Conservation (phyloP, 2,797 vertebrate species). For the Poecilia gillii region DNA sequence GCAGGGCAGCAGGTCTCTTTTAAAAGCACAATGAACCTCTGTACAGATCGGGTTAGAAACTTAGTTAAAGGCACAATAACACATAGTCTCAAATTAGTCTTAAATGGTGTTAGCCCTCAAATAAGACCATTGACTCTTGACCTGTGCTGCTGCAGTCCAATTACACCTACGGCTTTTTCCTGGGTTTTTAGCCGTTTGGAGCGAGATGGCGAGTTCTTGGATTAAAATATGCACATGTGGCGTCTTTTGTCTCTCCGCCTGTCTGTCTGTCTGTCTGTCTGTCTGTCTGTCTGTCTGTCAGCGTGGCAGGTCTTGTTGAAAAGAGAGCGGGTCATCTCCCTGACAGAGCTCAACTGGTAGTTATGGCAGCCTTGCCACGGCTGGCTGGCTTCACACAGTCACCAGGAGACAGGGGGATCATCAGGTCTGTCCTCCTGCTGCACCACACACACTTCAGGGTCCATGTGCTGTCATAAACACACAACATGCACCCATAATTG, state of each 20-base stretch:
- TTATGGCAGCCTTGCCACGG: conserved; percentile 77
- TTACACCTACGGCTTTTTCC: conserved; percentile 68
- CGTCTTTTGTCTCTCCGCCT: conserved; percentile 59
- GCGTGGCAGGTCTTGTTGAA: conserved; percentile 72
- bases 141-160: conserved; percentile 65
- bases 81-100: conserved; percentile 77
- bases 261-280: conserved; percentile 30
- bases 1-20: conserved; percentile 71
- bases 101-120: conserved; percentile 78
- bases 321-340: conserved; percentile 74
- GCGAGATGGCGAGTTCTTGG: conserved; percentile 33
- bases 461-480: conserved; percentile 26
- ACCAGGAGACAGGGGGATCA: conserved; percentile 74
- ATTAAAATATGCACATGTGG: conserved; percentile 65
- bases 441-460: conserved; percentile 33
- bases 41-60: conserved; percentile 74
- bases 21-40: conserved; percentile 77
- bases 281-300: conserved; percentile 63
- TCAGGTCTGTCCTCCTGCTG: conserved; percentile 66
- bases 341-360: conserved; percentile 81
- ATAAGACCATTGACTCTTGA: conserved; percentile 73
- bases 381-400: conserved; percentile 74
- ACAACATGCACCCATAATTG: conserved; percentile 47
- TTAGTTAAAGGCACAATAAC: conserved; percentile 78
- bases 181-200: conserved; percentile 46